Percentiles rank a stretch among this genome's conserved stretches.
phyloP scores from a whole-genome alignment of 2,113 vertebrate species.

The Stigmatopora nigra region DNA sequence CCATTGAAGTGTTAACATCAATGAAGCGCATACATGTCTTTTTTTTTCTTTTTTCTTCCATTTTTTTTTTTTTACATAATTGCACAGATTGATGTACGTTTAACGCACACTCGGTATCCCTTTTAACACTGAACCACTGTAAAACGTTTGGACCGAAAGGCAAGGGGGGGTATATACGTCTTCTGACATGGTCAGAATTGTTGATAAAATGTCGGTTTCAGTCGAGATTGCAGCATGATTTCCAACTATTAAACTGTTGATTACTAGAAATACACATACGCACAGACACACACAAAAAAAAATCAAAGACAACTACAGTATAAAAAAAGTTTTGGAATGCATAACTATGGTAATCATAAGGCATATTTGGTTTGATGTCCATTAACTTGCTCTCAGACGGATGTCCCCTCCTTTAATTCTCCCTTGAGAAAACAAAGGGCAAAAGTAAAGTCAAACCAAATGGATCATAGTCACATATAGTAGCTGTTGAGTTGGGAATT shows the following conservation, averaged over 20 bases:
- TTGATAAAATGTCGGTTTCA: slow-evolving; percentile 60
- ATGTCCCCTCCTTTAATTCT: slow-evolving; percentile 70
- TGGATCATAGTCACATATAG: too few species aligned
- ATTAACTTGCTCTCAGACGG: slow-evolving; percentile 57
- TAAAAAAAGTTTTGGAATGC: slow-evolving; percentile 66
- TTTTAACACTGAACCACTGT: slow-evolving; percentile 73
- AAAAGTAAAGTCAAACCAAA: background rate
- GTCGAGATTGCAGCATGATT: slow-evolving; percentile 46
- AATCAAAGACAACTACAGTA: slow-evolving; percentile 64
- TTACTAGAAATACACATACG: slow-evolving; percentile 42
- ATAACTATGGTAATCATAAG: slow-evolving; percentile 71
- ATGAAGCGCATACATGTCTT: slow-evolving; percentile 64
- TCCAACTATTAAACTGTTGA: slow-evolving; percentile 44
- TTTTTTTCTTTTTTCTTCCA: too few species aligned
- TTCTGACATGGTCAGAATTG: slow-evolving; percentile 67
- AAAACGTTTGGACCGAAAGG: slow-evolving; percentile 55
- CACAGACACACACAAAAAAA: background rate
- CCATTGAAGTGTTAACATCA: slow-evolving; percentile 57
- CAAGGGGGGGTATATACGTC: slow-evolving; percentile 43
- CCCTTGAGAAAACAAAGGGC: slow-evolving; percentile 44
- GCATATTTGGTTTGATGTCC: slow-evolving; percentile 67
- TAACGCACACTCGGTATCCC: slow-evolving; percentile 68
- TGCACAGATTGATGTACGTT: slow-evolving; percentile 72
- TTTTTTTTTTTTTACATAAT: slow-evolving; percentile 56
- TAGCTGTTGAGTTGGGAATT: too few species aligned